These are phyloP conservation scores for Kobus ellipsiprymnus DNA, from an alignment of 2,113 vertebrate species.

Conservation along the genomic window DNA sequence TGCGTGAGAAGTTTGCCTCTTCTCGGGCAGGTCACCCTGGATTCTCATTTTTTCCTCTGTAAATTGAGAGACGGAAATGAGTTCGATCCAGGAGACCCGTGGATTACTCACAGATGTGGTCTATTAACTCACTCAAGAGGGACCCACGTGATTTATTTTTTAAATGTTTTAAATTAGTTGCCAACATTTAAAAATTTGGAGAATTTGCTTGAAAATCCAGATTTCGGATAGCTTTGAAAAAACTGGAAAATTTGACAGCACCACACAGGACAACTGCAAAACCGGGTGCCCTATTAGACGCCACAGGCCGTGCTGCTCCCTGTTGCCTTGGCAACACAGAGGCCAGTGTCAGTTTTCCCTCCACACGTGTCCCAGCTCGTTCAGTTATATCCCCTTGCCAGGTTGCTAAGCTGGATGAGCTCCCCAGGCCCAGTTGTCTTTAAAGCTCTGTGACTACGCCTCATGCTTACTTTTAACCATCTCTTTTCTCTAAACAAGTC, in stretches of 20 bases:
- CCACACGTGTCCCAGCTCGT: fast-evolving
- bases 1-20: not conserved
- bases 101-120: not conserved
- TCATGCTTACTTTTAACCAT: not conserved
- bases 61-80: not conserved
- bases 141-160: not conserved
- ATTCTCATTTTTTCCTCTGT: not conserved
- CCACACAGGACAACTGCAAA: not conserved
- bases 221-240: not conserved
- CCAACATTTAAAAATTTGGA: not conserved
- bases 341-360: not conserved
- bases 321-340: not conserved
- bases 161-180: not conserved
- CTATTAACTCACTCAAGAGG: not conserved
- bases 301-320: not conserved
- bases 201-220: not conserved
- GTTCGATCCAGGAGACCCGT: not conserved
- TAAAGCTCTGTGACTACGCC: not conserved
- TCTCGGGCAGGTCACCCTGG: not conserved
- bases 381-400: not conserved
- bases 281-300: not conserved
- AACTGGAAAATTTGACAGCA: not conserved
- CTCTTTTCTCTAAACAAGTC: not conserved
- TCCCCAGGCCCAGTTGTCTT: not conserved
- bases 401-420: not conserved